Percentiles rank a stretch among this genome's conserved stretches.
Conservation (phyloP, 2,113 vertebrate genomes). For the Pelvicachromis taeniatus region DNA sequence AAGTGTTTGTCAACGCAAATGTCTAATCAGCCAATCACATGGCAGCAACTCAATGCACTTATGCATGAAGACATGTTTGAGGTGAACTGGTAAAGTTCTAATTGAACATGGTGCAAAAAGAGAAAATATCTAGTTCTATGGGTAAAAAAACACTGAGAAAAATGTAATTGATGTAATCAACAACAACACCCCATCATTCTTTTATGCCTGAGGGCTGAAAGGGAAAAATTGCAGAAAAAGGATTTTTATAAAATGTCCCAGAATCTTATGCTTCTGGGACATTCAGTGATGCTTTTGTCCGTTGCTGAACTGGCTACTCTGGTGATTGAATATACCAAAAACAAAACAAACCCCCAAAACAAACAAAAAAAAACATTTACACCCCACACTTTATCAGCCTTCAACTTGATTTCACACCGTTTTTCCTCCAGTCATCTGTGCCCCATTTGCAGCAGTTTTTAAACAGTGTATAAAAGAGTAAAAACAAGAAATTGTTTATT, state of each 20-base stretch:
- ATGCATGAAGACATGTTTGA: neutral
- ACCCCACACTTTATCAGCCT: neutral
- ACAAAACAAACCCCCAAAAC: accelerated
- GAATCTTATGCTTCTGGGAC: neutral
- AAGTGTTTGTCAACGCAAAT: neutral
- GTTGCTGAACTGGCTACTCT: neutral
- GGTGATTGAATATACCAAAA: neutral
- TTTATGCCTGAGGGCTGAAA: accelerated
- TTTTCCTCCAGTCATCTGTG: neutral
- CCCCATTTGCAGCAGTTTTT: neutral
- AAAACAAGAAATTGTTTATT: neutral
- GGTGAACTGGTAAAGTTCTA: neutral
- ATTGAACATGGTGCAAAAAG: neutral
- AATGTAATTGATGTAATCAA: neutral
- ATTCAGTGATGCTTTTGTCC: neutral
- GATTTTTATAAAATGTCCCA: neutral
- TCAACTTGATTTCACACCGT: neutral
- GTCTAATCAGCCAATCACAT: neutral
- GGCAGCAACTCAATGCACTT: neutral
- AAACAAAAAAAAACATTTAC: neutral
- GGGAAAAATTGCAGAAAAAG: accelerated
- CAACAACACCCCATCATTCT: accelerated
- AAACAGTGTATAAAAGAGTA: neutral
- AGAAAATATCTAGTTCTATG: neutral
- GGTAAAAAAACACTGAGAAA: neutral